Evolutionary conservation across 1,140 invertebrate genomes (phyloP), one percentile per base, ranked within the genome.

Genomic region (Microplitis mediator): DNA sequence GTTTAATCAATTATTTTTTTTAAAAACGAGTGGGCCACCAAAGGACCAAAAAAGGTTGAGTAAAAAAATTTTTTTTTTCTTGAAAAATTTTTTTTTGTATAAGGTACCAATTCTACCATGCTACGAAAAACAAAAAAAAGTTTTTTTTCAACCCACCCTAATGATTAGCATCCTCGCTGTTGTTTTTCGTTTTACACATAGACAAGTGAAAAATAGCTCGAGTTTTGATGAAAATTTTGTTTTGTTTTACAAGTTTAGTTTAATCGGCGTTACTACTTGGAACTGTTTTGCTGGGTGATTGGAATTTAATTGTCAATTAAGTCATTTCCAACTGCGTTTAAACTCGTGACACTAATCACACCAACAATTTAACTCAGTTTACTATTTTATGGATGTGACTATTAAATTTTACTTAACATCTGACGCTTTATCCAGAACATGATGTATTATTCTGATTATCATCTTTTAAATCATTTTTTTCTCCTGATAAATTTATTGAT

Each of bases 231-330:
- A n/a, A 54, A 16, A 54, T 8, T 4, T 34, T 50, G 3, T 34
- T 50, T 50, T 31, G n/a, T n/a, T 61, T 45, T 34, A 8, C 9
- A 54, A 34, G 51, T 67, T 11, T 5, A 52, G 65, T 56, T 67
- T 67, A 67, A 67, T 67, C 39, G 39, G 39, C 54, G 14, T 67
- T 51, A 23, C 35, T 23, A 45, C 14, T 67, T 35, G 16, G n/a
- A 54, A 45, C 50, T 23, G 8, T 67, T 54, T 67, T 54, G 34
- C 14, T 16, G 6, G 51, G 67, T 69, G 67, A 69, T 69, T 69
- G 67, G 67, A 58, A 69, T 60, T 69, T 69, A 69, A 69, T 69
- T 69, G 67, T 58, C 67, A 69, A 60, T 69, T 69, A 58, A 31
- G 16, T 35, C 1, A 69, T 34, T 69, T 6, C 52, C 52, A 36